These are phyloP conservation scores for Phoenoteleia sp. DNA, from an alignment of 2,888 invertebrate genomes.

Conservation along the genomic window DNA sequence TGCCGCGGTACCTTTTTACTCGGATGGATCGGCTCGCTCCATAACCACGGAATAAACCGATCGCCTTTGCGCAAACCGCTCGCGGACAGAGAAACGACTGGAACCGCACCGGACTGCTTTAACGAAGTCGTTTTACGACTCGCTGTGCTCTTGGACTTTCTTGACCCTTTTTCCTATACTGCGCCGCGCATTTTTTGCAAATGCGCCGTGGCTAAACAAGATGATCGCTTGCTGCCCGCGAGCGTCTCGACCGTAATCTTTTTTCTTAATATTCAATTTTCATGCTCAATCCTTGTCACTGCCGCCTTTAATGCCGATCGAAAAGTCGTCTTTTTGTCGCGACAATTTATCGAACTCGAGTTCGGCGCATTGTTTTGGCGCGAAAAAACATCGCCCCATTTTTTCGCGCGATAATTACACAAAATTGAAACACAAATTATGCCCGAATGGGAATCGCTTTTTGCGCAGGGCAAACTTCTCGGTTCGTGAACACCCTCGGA, in stretches of 20 bases:
- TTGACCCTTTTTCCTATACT: conserved; percentile 63
- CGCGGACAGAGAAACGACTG: conserved; percentile 56
- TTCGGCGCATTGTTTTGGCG: background rate
- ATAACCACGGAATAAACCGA: conserved; percentile 68
- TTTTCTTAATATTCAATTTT: conserved; percentile 44
- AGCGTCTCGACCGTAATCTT: conserved; percentile 9
- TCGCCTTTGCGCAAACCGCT: conserved; percentile 68
- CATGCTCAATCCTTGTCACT: conserved; percentile 8
- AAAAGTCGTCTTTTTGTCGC: background rate
- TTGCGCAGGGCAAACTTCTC: background rate
- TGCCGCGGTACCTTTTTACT: conserved; percentile 68
- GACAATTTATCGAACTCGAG: background rate
- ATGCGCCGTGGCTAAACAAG: conserved; percentile 40
- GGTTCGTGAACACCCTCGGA: conserved; percentile 10
- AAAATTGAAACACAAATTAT: conserved; percentile 33
- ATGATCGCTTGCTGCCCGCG: conserved; percentile 37
- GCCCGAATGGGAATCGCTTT: conserved; percentile 12
- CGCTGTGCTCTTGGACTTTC: conserved; percentile 63
- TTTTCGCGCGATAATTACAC: conserved; percentile 26
- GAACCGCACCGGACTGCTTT: conserved; percentile 56
- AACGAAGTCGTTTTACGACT: conserved; percentile 72
- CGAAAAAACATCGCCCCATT: background rate
- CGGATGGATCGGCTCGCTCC: conserved; percentile 53
- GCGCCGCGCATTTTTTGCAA: conserved; percentile 39
- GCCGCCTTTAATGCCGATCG: background rate